phyloP scores from a whole-genome alignment of 2,113 vertebrate genomes.

The Scomber colias region DNA sequence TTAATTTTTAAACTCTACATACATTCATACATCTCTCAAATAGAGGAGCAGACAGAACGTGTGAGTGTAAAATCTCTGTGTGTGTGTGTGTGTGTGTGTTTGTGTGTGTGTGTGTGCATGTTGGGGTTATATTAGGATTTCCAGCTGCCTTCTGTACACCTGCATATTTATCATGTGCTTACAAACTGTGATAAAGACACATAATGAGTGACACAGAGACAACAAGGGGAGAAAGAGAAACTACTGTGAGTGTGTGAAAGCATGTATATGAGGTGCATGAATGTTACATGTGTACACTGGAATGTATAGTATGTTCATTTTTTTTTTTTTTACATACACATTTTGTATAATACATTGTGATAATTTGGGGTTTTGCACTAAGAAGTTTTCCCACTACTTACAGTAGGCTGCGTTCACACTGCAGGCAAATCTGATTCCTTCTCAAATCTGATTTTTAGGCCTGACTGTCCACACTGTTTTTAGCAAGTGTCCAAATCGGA shows the following conservation, averaged over 20 bases:
- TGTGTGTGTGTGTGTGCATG: conserved; percentile 4
- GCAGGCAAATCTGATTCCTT: no score
- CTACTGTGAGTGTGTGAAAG: background rate
- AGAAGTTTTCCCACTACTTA: background rate
- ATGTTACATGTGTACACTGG: conserved; percentile 7
- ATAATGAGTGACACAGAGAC: conserved; percentile 25
- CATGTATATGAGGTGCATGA: no score
- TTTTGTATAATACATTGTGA: background rate
- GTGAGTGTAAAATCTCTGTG: conserved; percentile 27
- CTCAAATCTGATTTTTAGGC: no score
- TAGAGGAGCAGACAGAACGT: conserved; percentile 61
- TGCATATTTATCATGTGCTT: conserved; percentile 63
- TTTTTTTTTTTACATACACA: background rate
- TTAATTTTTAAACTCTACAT: conserved; percentile 78
- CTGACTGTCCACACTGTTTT: no score
- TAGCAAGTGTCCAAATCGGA: no score
- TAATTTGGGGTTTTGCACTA: background rate
- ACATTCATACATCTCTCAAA: conserved; percentile 81
- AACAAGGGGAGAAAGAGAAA: conserved; percentile 27
- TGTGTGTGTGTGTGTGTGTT: conserved; percentile 26
- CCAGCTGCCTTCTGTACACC: conserved; percentile 77
- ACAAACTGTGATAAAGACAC: conserved; percentile 60
- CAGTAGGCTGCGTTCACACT: no score
- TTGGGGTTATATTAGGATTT: conserved; percentile 41
- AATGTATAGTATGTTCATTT: background rate